Evolutionary conservation across 2,888 invertebrate genomes (phyloP).

Genomic region (Morpho deidamia): DNA sequence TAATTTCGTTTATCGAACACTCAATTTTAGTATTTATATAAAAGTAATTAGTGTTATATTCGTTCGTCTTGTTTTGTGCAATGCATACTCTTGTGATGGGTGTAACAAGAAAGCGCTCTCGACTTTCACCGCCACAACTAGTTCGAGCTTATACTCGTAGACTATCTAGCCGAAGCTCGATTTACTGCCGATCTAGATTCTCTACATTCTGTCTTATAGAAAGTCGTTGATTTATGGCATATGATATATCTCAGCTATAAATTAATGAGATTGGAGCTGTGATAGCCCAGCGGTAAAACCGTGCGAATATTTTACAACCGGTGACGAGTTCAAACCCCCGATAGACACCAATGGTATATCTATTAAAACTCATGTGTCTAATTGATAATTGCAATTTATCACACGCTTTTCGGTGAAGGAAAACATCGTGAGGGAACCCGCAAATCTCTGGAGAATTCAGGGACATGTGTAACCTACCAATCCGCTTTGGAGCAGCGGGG

Average conservation of each 20-base stretch:
- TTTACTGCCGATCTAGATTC: slow-evolving; percentile 22
- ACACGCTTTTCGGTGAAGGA: too few relatives aligned
- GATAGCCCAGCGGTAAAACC: too few relatives aligned
- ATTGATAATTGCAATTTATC: too few relatives aligned
- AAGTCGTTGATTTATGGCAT: slow-evolving; percentile 16
- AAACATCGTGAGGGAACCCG: too few relatives aligned
- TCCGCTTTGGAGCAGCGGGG: too few relatives aligned
- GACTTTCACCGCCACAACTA: slow-evolving; percentile 45
- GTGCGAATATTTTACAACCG: too few relatives aligned
- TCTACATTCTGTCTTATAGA: slow-evolving; percentile 19
- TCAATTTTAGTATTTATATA: background rate
- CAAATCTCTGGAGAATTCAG: too few relatives aligned
- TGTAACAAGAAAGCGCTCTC: slow-evolving; percentile 30
- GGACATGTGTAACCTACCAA: too few relatives aligned
- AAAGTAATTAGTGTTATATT: background rate
- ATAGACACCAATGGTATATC: too few relatives aligned
- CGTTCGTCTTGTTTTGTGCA: background rate
- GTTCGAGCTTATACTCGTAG: slow-evolving; percentile 34
- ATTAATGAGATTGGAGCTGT: too few relatives aligned
- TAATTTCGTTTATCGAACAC: background rate
- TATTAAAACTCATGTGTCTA: too few relatives aligned
- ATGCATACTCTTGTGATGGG: background rate
- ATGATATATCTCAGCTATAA: background rate
- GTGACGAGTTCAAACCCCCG: too few relatives aligned
- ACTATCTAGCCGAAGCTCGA: slow-evolving; percentile 21